These are phyloP conservation scores for Zaprionus inermis DNA, from an alignment of 1,140 invertebrate species.

Conservation along the genomic window DNA sequence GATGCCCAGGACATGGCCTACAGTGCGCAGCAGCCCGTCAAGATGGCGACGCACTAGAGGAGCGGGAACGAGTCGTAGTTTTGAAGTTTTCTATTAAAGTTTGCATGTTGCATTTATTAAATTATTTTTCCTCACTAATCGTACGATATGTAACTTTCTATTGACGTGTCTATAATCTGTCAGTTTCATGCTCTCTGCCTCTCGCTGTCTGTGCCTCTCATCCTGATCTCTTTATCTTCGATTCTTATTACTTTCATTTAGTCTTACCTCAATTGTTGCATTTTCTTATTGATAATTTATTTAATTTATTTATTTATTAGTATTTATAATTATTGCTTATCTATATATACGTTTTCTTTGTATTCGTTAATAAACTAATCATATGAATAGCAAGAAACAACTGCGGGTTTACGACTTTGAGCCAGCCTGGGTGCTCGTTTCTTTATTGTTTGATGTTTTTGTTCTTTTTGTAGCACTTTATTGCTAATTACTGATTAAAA, in stretches of 20 bases:
- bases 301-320: constrained; percentile 60
- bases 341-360: constrained; percentile 28
- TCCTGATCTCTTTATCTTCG: constrained; percentile 40
- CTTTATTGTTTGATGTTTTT: constrained; percentile 55
- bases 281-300: constrained; percentile 3
- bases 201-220: constrained; percentile 7
- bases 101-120: constrained; percentile 39
- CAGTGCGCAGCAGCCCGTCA: constrained; percentile 85
- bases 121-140: constrained; percentile 30
- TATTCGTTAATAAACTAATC: constrained; percentile 52
- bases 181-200: constrained; percentile 11
- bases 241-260: constrained; percentile 18
- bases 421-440: constrained; percentile 56
- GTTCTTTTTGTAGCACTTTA: constrained; percentile 72
- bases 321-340: constrained; percentile 50
- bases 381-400: constrained; percentile 32
- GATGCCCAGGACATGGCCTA: constrained; percentile 88
- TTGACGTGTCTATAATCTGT: neutral
- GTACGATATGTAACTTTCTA: constrained; percentile 26
- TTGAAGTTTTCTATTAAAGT: constrained; percentile 51
- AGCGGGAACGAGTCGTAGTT: constrained; percentile 7
- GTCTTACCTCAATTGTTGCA: neutral
- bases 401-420: constrained; percentile 38
- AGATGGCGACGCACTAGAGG: constrained; percentile 60
- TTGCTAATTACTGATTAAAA: constrained; percentile 65